These are phyloP conservation scores for Megalurothrips usitatus DNA, from an alignment of 2,888 invertebrate species.

Conservation along the genomic window DNA sequence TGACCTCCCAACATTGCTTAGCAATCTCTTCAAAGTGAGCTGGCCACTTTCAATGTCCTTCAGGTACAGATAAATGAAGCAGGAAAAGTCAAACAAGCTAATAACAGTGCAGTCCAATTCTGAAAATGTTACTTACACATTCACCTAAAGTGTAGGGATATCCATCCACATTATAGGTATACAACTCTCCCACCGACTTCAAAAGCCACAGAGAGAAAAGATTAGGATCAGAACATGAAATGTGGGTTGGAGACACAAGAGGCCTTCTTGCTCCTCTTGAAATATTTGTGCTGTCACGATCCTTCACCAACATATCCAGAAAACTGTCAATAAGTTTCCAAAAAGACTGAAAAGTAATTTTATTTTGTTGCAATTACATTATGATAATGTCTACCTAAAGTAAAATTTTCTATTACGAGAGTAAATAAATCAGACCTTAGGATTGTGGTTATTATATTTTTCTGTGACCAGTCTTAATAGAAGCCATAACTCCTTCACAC, in stretches of 20 bases:
- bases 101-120: background rate
- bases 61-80: background rate
- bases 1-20: background rate
- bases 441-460: background rate
- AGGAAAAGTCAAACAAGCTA: background rate
- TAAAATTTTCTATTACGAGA: background rate
- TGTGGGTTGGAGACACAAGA: background rate
- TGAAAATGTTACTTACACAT: background rate
- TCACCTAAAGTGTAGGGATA: background rate
- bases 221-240: background rate
- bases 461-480: background rate
- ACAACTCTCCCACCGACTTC: background rate
- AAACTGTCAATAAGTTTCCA: background rate
- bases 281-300: background rate
- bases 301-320: background rate
- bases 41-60: background rate
- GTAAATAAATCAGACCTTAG: background rate
- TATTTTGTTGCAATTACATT: background rate
- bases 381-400: background rate
- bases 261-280: background rate
- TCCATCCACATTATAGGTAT: background rate
- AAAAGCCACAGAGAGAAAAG: background rate
- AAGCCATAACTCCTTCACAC: constrained; percentile 10
- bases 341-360: background rate
- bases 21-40: background rate